phyloP scores from a whole-genome alignment of 2,888 invertebrate genomes.

The Pristionchus fissidentatus region DNA sequence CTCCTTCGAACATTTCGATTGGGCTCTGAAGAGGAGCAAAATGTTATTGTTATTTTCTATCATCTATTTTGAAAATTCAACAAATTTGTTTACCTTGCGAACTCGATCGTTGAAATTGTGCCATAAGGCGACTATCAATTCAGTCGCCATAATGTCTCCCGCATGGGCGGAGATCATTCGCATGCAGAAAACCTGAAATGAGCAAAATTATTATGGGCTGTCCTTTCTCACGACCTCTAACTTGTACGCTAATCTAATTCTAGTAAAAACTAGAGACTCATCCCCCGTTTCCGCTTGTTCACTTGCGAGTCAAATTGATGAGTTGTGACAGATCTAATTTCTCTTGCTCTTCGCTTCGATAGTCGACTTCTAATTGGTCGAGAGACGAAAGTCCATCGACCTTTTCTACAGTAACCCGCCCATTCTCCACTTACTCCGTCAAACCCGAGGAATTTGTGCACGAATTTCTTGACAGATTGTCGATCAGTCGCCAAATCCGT shows the following conservation, averaged over 20 bases:
- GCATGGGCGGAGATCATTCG: slow-evolving; percentile 76
- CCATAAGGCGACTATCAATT: slow-evolving; percentile 75
- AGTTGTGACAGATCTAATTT: slow-evolving; percentile 20
- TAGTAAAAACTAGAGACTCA: neutral
- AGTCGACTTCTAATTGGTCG: slow-evolving; percentile 1
- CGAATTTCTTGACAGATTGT: slow-evolving; percentile 76
- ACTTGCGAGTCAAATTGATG: neutral
- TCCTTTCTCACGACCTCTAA: neutral
- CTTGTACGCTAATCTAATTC: slow-evolving; percentile 2
- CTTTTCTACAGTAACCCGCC: neutral
- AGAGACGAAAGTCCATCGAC: neutral
- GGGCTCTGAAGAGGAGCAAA: slow-evolving; percentile 65
- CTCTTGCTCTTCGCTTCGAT: no score
- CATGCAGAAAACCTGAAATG: slow-evolving; percentile 74
- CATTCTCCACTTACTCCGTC: slow-evolving; percentile 62
- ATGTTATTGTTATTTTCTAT: neutral
- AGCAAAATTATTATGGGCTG: neutral
- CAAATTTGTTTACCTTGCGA: slow-evolving; percentile 64
- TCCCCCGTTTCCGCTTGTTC: slow-evolving; percentile 1
- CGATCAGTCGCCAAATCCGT: slow-evolving; percentile 76
- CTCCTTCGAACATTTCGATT: slow-evolving; percentile 76
- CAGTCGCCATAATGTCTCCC: slow-evolving; percentile 76
- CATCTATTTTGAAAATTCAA: neutral
- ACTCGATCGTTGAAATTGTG: slow-evolving; percentile 76
- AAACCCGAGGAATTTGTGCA: slow-evolving; percentile 75